A percentile compares a stretch with the other conserved stretches of the same genome.
These are phyloP conservation scores for Epinephelus fuscoguttatus DNA, from an alignment of 2,113 vertebrate species.

Conservation along the genomic window DNA sequence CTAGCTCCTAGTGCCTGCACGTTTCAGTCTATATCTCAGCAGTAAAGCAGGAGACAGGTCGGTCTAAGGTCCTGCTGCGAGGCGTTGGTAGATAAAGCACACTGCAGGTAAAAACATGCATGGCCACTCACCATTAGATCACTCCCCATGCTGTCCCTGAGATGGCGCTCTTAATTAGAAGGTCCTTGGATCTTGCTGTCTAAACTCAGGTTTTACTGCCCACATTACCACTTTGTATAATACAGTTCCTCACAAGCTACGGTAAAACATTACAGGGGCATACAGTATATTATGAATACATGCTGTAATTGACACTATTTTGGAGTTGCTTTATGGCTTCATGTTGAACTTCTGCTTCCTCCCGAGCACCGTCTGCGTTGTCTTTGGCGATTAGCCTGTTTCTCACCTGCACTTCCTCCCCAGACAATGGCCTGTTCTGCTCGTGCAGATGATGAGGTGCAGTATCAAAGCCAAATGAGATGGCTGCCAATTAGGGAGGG, in stretches of 20 bases:
- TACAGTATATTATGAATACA: slow-evolving; percentile 68
- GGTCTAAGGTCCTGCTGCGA: slow-evolving; percentile 63
- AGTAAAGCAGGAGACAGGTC: slow-evolving; percentile 61
- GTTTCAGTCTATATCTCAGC: slow-evolving; percentile 65
- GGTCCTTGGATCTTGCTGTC: slow-evolving; percentile 69
- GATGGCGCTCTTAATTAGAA: slow-evolving; percentile 79
- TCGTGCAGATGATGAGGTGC: slow-evolving; percentile 73
- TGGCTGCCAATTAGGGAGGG: slow-evolving; percentile 77
- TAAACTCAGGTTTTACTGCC: slow-evolving; percentile 70
- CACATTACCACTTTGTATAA: slow-evolving; percentile 59
- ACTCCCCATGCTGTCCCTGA: slow-evolving; percentile 66
- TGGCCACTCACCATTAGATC: slow-evolving; percentile 74
- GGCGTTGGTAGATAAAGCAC: slow-evolving; percentile 66
- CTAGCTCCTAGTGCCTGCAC: slow-evolving; percentile 38
- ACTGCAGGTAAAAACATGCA: slow-evolving; percentile 71
- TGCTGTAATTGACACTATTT: slow-evolving; percentile 77
- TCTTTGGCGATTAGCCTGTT: slow-evolving; percentile 82
- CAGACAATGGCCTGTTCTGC: slow-evolving; percentile 68
- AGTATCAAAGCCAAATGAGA: slow-evolving; percentile 82
- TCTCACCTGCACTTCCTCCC: slow-evolving; percentile 74
- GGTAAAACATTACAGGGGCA: slow-evolving; percentile 49
- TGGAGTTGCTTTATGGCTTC: slow-evolving; percentile 65
- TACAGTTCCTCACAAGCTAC: slow-evolving; percentile 24
- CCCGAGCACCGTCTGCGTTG: slow-evolving; percentile 57
- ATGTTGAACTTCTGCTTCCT: slow-evolving; percentile 56